These are phyloP conservation scores for Eilema depressum DNA, from an alignment of 2,888 invertebrate species.

Conservation along the genomic window DNA sequence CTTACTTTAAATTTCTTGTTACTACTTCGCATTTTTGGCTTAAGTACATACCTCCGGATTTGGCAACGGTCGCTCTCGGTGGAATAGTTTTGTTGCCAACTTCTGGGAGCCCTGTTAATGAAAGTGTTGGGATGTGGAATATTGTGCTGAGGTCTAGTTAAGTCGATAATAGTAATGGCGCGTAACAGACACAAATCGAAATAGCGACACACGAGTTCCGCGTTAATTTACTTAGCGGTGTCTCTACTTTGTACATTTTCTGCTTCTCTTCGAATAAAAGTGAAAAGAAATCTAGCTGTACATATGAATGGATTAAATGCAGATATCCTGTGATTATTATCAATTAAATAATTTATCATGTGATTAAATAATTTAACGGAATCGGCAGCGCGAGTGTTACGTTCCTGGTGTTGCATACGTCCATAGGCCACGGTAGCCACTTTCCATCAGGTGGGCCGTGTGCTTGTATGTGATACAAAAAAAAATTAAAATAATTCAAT, in stretches of 20 bases:
- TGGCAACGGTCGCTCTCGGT: slow-evolving; percentile 37
- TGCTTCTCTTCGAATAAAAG: neutral
- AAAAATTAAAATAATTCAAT: no score
- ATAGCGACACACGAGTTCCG: slow-evolving; percentile 26
- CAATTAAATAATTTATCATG: no score
- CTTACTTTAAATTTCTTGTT: slow-evolving; percentile 11
- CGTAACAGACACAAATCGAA: slow-evolving; percentile 26
- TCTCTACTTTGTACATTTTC: neutral
- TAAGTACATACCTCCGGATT: slow-evolving; percentile 19
- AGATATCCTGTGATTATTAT: neutral
- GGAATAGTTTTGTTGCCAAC: slow-evolving; percentile 33
- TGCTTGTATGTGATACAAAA: no score
- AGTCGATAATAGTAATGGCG: slow-evolving; percentile 35
- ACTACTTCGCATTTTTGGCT: slow-evolving; percentile 18
- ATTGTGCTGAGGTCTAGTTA: slow-evolving; percentile 29
- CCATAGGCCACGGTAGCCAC: no score
- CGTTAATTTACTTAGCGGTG: slow-evolving; percentile 10
- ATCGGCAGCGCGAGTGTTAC: no score
- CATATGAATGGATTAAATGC: neutral
- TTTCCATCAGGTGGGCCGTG: no score
- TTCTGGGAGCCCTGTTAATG: slow-evolving; percentile 30
- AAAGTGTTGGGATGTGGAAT: slow-evolving; percentile 21
- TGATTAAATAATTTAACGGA: no score
- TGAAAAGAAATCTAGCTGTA: neutral
- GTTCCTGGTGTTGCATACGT: no score